Evolutionary conservation across 2,113 vertebrate species (phyloP), one percentile per base, ranked within the genome.

Genomic region (Zapus hudsonius): DNA sequence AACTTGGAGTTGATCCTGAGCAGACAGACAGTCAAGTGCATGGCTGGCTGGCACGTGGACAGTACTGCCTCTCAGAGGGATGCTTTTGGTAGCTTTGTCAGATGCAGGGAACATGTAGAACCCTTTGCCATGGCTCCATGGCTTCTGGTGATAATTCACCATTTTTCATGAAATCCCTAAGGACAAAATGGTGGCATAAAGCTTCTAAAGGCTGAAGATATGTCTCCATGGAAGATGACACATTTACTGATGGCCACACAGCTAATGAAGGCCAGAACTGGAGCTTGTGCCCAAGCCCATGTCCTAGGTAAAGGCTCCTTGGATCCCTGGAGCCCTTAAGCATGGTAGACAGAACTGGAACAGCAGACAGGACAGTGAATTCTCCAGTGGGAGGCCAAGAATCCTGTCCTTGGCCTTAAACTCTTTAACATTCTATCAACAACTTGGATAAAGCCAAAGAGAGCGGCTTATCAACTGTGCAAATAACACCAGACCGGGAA

Each of bases 381-480:
- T 74, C 57, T 73, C 93, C 64, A 57, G 75, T 8, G 33, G 42
- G 64, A 16, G 19, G 93, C 89, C 94, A 91, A 79, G 76, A 88
- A 87, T 70, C 79, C 94, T 93, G 92, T 87, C 91, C 93, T 95
- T 87, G 87, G 93, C 95, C 73, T 84, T 84, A 15, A 83, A 55
- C 91, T 73, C 87, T 73, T 86, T 69, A 80, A 87, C 64, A 7
- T 89, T 96, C 95, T 95, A 84, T 96, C 96, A 93, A 90, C 95
- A 85, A 76, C 82, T 94, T 75, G 94, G 96, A 96, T 93, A 57
- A 84, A 84, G 85, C 96, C 92, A 94, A 95, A 97, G 96, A 96
- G 96, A 96, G 92, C 93, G 95, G 90, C 96, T 96, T 96, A 96
- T 97, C 96, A 89, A 90, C 90, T 95, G 73, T 92, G 91, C 90